Evolutionary conservation across 2,113 vertebrate genomes (phyloP), one percentile per base, ranked within the genome.

Genomic region (Pseudorhombus dupliciocellatus): DNA sequence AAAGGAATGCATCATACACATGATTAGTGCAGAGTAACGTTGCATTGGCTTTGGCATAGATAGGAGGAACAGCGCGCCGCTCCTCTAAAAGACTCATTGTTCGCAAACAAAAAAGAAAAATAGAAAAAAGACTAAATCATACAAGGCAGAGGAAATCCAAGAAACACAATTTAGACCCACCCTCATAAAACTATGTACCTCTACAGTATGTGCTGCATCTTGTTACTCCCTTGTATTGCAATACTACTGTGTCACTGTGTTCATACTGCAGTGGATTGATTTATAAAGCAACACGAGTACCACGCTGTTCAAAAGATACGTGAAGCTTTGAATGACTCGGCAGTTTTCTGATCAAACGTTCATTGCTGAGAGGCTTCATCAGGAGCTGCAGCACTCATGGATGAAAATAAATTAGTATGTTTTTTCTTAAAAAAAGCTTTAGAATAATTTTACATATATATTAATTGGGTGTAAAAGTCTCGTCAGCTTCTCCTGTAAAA

Each of bases 361-460:
- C 26, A 63, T 76, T 69, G 55, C 63, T 64, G 69, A 73, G 66
- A 70, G 67, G 54, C 80, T 83, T 83, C 64, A 82, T 77, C 55
- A 30, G n/a, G 62, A 84, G 80, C 70, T 79, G 77, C 68, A 80
- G 77, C 63, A 64, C 70, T 71, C 50, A 80, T 80, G 76, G 87
- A 88, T 90, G 88, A 82, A 91, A 94, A 94, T 94, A 94, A 94
- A 94, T 94, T 92, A 89, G 51, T 84, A 87, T 81, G 81, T 72
- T 71, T 78, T 70, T 68, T 65, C 15, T 18, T 70, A 24, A 66
- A 71, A 90, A 92, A 90, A 66, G 77, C 74, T 90, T 90, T 89
- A 88, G 83, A 91, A 90, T 87, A 90, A 89, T 81, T 90, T 88
- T 89, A 90, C 80, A 91, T 92, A 92, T 92, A 93, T 93, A 93